phyloP scores from a whole-genome alignment of 1,140 invertebrate species.

The Bombus ignitus region DNA sequence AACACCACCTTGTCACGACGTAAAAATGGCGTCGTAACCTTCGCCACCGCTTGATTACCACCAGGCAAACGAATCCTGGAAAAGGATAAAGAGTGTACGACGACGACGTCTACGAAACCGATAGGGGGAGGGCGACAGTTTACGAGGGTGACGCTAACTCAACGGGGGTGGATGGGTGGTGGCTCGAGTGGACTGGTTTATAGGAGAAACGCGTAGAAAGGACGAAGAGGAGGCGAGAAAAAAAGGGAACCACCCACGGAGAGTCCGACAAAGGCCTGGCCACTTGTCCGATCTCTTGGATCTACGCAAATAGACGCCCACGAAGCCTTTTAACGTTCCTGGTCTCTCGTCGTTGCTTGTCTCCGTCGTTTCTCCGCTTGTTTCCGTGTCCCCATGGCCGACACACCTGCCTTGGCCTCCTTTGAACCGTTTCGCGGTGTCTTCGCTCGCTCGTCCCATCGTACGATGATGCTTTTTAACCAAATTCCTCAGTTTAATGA shows the following conservation, averaged over 20 bases:
- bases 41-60: slow-evolving; percentile 22
- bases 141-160: slow-evolving; percentile 26
- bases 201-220: neutral
- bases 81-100: neutral
- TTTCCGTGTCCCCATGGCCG: slow-evolving; percentile 6
- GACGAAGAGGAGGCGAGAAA: neutral
- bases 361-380: slow-evolving; percentile 5
- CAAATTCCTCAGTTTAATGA: neutral
- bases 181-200: slow-evolving; percentile 30
- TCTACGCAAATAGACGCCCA: slow-evolving; percentile 70
- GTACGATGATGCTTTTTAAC: neutral
- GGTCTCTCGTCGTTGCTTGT: slow-evolving; percentile 37
- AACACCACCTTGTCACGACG: neutral
- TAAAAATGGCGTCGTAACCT: slow-evolving; percentile 2
- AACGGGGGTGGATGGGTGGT: neutral
- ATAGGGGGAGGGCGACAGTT: neutral
- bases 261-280: slow-evolving; percentile 55
- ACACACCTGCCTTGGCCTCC: slow-evolving; percentile 38
- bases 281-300: slow-evolving; percentile 70
- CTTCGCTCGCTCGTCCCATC: too few species aligned
- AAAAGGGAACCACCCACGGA: slow-evolving; percentile 44
- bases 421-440: neutral
- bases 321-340: slow-evolving; percentile 64
- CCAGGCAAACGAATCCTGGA: neutral
- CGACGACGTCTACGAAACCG: slow-evolving; percentile 30